Percentiles rank a stretch among this genome's conserved stretches.
phyloP scores from a whole-genome alignment of 1,140 invertebrate species.

The Batillaria attramentaria region DNA sequence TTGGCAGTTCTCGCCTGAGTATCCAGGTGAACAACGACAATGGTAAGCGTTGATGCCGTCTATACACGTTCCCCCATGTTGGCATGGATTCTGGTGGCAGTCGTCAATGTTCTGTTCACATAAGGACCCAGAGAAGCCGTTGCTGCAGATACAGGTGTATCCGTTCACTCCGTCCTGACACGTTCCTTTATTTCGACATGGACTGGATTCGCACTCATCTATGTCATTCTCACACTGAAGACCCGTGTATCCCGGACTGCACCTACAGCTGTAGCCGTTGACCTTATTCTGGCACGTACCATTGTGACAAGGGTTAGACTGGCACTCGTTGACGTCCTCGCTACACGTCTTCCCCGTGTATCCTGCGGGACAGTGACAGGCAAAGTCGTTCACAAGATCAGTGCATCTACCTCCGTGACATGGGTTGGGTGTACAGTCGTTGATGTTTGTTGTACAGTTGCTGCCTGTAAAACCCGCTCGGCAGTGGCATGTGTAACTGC shows the following conservation, averaged over 20 bases:
- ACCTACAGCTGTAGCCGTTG: slow-evolving; percentile 42
- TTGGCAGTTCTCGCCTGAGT: slow-evolving; percentile 46
- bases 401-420: too few relatives aligned
- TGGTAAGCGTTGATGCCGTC: slow-evolving; percentile 81
- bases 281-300: slow-evolving; percentile 38
- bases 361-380: slow-evolving; percentile 42
- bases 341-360: slow-evolving; percentile 36
- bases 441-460: slow-evolving; percentile 38
- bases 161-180: slow-evolving; percentile 81
- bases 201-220: slow-evolving; percentile 47
- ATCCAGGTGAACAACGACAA: slow-evolving; percentile 45
- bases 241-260: slow-evolving; percentile 45
- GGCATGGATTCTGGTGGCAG: slow-evolving; percentile 53
- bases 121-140: slow-evolving; percentile 41
- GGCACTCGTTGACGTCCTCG: slow-evolving; percentile 29
- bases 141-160: slow-evolving; percentile 49
- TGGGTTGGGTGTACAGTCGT: slow-evolving; percentile 76
- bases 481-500: too few relatives aligned
- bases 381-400: not conserved
- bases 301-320: slow-evolving; percentile 42
- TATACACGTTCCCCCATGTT: slow-evolving; percentile 79
- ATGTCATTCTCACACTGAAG: slow-evolving; percentile 78
- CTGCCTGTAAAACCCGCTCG: slow-evolving; percentile 19
- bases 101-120: slow-evolving; percentile 50
- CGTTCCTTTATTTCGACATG: slow-evolving; percentile 75